These are phyloP conservation scores for Tolypeutes matacus DNA, from an alignment of 2,797 vertebrate genomes.

Conservation along the genomic window DNA sequence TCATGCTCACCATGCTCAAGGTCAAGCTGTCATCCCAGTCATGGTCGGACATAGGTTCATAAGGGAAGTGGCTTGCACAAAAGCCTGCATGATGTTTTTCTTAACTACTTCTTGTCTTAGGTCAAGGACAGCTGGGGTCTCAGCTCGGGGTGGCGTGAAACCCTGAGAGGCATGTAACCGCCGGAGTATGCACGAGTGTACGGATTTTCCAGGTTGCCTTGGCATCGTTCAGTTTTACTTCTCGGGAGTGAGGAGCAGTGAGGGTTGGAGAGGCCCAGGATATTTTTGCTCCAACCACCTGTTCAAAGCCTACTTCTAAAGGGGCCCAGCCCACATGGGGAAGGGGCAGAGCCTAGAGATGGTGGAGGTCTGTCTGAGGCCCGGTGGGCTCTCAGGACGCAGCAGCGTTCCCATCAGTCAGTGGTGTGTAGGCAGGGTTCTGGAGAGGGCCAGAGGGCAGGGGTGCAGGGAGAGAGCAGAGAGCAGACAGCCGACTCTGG, in stretches of 20 bases:
- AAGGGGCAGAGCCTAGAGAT: background rate
- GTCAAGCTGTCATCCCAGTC: background rate
- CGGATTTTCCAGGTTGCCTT: background rate
- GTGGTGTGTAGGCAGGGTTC: background rate
- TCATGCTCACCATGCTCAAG: background rate
- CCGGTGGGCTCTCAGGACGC: background rate
- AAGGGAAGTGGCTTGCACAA: background rate
- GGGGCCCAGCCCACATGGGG: background rate
- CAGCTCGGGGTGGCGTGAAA: rapidly evolving
- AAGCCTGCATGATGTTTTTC: background rate
- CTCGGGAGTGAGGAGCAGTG: background rate
- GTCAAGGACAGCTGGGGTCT: background rate
- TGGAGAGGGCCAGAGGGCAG: background rate
- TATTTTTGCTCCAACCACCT: conserved; percentile 15
- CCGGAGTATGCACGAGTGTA: background rate
- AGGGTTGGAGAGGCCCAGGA: background rate
- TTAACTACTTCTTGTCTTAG: background rate
- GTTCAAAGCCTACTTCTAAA: background rate
- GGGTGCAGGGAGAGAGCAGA: background rate
- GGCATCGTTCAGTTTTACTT: background rate
- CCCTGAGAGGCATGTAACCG: background rate
- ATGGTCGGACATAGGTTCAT: background rate
- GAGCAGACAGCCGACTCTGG: background rate
- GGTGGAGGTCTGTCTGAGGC: background rate
- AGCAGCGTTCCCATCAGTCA: background rate